These are phyloP conservation scores for Heliocidaris tuberculata DNA, from an alignment of 35 echinoderm and acorn worm species.

Conservation along the genomic window DNA sequence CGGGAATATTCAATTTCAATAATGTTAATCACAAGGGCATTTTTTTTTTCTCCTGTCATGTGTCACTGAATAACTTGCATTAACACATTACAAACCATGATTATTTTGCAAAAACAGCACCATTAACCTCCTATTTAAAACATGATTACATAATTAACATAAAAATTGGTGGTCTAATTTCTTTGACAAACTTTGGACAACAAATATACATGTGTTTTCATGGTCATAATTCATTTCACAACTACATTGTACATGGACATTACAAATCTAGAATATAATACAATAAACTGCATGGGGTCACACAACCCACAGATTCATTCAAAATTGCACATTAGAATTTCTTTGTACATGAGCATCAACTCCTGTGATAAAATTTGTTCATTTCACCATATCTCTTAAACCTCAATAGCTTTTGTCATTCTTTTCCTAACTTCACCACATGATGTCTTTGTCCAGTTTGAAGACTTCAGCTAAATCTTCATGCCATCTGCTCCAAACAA, in stretches of 20 bases:
- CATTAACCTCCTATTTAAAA: not conserved
- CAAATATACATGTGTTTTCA: not conserved
- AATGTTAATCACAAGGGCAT: not conserved
- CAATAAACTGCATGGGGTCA: not conserved
- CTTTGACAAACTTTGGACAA: constrained; percentile 13
- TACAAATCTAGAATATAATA: not conserved
- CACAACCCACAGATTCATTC: not conserved
- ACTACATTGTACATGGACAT: not conserved
- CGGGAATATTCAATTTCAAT: too few species aligned
- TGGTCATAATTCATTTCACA: not conserved
- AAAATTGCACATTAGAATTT: not conserved
- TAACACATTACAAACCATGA: not conserved
- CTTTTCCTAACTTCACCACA: not conserved
- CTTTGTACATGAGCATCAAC: not conserved
- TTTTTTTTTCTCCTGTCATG: not conserved
- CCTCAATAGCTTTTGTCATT: not conserved
- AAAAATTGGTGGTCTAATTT: not conserved
- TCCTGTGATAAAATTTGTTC: not conserved
- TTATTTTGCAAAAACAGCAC: not conserved
- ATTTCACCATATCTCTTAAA: not conserved
- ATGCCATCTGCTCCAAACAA: not conserved
- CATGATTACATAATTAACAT: not conserved
- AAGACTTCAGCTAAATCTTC: not conserved
- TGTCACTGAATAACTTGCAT: not conserved
- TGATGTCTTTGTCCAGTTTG: not conserved